Base-by-base conservation (phyloP, 2,113 vertebrate species). In the human (Homo sapiens) region DNA sequence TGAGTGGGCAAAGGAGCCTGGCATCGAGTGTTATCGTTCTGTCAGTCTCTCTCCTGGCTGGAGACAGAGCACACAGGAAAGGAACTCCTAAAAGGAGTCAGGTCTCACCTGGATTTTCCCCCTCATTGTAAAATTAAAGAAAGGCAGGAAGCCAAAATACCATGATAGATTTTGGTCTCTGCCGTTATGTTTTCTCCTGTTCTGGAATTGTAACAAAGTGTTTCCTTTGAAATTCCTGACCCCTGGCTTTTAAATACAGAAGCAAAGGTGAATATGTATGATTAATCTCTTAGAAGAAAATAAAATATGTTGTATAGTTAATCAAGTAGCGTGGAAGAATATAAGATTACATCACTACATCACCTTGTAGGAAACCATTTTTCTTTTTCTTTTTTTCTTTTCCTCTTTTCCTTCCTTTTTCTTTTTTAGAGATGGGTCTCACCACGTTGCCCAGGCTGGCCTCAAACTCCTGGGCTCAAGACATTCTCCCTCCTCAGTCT, bases 1-100 rank as follows among this genome's bases (percentile, higher is more conserved):
- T 99, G 99, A 99, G 98, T 98, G 98, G 98, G 98, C 98, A 98
- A 96, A 98, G 89, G 97, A 98, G 98, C 96, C 97, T 99, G 98
- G 99, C 98, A 98, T 98, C 27, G 0, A 96, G 94, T 99, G 99
- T 99, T 99, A 99, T 99, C 99, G 75, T 98, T 97, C 99, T 99
- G 99, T 99, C 99, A 98, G 98, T 98, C 97, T 98, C 97, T 38
- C 98, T 98, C 97, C 98, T 97, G 98, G 97, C 96, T 84, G 98
- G 98, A 98, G 98, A 98, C 97, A 91, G 97, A 20, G 3, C 73
- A 38, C 96, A 98, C 97, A 98, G 98, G 98, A 98, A 98, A 98
- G 97, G 97, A 98, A 95, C 98, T 97, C 97, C 98, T 96, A 94
- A 95, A 98, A 97, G 98, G 98, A 98, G 97, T 98, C 97, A 9